Evolutionary conservation across 53 echinoderm and acorn worm genomes (phyloP), one percentile per base, ranked within the genome.

Genomic region (Astropecten irregularis): DNA sequence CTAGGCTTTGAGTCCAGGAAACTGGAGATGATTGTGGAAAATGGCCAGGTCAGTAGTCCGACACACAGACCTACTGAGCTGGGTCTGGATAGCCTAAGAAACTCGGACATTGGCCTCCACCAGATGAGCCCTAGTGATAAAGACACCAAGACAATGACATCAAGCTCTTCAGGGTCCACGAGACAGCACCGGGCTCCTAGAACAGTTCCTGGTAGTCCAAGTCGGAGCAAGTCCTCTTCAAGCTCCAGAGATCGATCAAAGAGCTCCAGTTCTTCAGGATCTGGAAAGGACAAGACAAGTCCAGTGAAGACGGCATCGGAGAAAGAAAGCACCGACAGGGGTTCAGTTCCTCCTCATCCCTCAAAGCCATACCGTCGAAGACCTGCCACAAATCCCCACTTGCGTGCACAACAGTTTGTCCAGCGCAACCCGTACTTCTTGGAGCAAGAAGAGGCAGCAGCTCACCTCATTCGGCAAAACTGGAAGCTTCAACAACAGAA

Each of bases 331-430:
- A 35, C 42, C 14, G 72, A 26, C 16, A 52, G 34, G 9, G 33
- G 15, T 16, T 30, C 29, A 13, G 60, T 20, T 15, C 61, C 79
- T 19, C 61, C 79, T 9, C 27, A 56, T 42, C 62, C 63, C 30
- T 44, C 79, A 28, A 79, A 60, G 67, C 91, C 91, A 0, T 93
- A 96, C 69, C 93, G 84, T 28, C 91, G 96, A 25, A 61, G 93
- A 63, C 96, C 96, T n/a, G 92, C 92, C 27, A 96, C 96, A 28
- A 96, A 96, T 69, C 96, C 96, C 36, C 96, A 93, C 74, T 73
- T 93, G 82, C 89, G 96, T 51, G 89, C 93, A 6, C 88, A 88
- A 46, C 95, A 95, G 65, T 76, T 90, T 36, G 51, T 62, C 40
- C 86, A 90, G 56, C 86, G 91, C 49, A 96, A 85, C 42, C 93